phyloP scores from a whole-genome alignment of 2,888 invertebrate genomes.

The Tillus elongatus region DNA sequence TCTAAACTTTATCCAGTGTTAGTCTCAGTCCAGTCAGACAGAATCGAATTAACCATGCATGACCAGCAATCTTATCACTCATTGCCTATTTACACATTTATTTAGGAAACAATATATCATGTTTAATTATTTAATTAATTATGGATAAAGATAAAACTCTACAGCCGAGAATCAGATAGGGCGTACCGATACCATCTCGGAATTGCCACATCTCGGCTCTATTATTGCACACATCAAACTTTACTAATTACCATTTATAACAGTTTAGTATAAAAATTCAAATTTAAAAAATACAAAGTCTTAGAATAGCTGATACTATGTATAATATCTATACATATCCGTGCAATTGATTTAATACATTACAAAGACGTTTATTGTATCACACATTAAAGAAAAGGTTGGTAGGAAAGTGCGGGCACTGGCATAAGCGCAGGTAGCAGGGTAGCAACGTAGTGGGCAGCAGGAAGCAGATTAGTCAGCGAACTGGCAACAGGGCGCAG shows the following conservation, averaged over 20 bases:
- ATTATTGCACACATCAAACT: constrained; percentile 44
- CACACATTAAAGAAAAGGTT: constrained; percentile 40
- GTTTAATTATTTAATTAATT: constrained; percentile 22
- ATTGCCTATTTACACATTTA: constrained; percentile 38
- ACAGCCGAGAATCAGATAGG: constrained; percentile 24
- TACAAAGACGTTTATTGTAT: constrained; percentile 42
- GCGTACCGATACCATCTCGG: constrained; percentile 24
- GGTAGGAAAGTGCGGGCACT: constrained; percentile 22
- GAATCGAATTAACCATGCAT: neutral
- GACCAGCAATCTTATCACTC: constrained; percentile 29
- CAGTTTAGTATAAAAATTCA: constrained; percentile 46
- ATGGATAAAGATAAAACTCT: constrained; percentile 36
- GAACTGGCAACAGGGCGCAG: constrained; percentile 11
- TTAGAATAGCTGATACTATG: constrained; percentile 45
- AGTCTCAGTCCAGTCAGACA: neutral
- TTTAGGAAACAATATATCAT: constrained; percentile 37
- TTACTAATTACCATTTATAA: constrained; percentile 44
- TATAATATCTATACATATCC: constrained; percentile 42
- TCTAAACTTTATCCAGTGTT: too few relatives aligned
- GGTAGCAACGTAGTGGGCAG: neutral
- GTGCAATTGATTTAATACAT: constrained; percentile 40
- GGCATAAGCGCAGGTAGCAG: constrained; percentile 11
- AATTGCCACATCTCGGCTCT: constrained; percentile 29
- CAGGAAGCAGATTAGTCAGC: constrained; percentile 8
- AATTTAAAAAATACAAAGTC: constrained; percentile 46